Percentiles rank a stretch among this genome's conserved stretches.
Conservation (phyloP, 2,888 invertebrate species). For the Pollenia griseotomentosa region DNA sequence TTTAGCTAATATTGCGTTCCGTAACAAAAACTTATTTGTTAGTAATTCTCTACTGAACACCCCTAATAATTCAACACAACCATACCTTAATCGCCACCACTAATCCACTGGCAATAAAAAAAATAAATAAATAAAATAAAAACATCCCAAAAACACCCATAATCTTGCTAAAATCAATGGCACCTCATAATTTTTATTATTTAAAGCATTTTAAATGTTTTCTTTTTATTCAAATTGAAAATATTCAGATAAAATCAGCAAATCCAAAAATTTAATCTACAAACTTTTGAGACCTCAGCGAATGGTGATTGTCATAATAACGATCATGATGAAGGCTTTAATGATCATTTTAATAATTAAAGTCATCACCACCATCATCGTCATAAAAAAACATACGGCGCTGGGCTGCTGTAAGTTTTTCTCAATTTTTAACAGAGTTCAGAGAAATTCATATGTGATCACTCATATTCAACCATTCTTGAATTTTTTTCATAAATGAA, state of each 20-base stretch:
- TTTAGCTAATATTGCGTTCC: too few relatives aligned
- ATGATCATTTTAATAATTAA: constrained; percentile 24
- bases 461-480: too few relatives aligned
- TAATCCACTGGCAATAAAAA: too few relatives aligned
- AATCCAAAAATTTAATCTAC: constrained; percentile 1
- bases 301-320: constrained; percentile 33
- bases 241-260: neutral
- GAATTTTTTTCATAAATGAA: too few relatives aligned
- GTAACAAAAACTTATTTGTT: too few relatives aligned
- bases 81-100: too few relatives aligned
- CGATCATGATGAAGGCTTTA: neutral
- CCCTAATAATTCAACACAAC: too few relatives aligned
- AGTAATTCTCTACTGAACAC: too few relatives aligned
- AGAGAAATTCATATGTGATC: too few relatives aligned
- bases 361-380: constrained; percentile 20
- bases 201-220: constrained; percentile 9
- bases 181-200: constrained; percentile 5
- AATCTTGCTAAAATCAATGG: neutral
- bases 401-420: neutral
- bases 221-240: constrained; percentile 9
- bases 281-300: constrained; percentile 20
- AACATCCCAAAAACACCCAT: too few relatives aligned
- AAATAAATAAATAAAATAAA: too few relatives aligned
- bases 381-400: constrained; percentile 29
- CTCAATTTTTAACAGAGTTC: too few relatives aligned